A percentile compares a stretch with the other conserved stretches of the same genome.
Evolutionary conservation across 2,797 vertebrate genomes (phyloP).

Genomic region (Crocodylus rhombifer): DNA sequence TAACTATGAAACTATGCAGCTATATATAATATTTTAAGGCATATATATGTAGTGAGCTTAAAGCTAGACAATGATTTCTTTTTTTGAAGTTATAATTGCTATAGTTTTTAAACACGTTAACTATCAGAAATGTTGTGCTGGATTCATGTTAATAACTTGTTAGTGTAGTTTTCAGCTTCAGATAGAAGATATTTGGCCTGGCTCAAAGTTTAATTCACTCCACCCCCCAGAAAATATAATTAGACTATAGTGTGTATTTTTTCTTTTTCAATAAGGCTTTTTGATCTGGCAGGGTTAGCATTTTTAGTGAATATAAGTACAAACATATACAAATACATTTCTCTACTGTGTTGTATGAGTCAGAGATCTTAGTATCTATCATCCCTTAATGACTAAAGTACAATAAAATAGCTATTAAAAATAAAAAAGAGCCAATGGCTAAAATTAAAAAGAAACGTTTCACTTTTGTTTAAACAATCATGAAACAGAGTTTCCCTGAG

Average conservation of each 20-base stretch:
- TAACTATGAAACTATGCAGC: too few relatives aligned
- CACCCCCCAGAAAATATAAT: background rate
- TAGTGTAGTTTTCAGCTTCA: background rate
- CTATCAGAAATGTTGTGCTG: background rate
- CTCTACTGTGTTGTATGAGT: background rate
- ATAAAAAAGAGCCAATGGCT: background rate
- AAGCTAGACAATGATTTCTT: background rate
- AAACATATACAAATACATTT: constrained; percentile 16
- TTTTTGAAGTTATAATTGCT: background rate
- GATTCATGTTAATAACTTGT: background rate
- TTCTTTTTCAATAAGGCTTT: constrained; percentile 8
- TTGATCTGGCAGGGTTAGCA: background rate
- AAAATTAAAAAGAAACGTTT: background rate
- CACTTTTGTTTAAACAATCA: background rate
- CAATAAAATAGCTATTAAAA: background rate
- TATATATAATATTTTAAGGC: background rate
- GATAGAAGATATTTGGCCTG: background rate
- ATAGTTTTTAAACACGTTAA: background rate
- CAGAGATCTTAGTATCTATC: background rate
- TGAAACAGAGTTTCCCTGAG: background rate
- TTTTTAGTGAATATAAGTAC: constrained; percentile 13
- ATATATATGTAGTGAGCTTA: background rate
- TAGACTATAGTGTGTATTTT: background rate
- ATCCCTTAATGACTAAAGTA: background rate
- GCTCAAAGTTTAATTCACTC: background rate